phyloP scores from a whole-genome alignment of 2,888 invertebrate genomes.

The Limnephilus lunatus region DNA sequence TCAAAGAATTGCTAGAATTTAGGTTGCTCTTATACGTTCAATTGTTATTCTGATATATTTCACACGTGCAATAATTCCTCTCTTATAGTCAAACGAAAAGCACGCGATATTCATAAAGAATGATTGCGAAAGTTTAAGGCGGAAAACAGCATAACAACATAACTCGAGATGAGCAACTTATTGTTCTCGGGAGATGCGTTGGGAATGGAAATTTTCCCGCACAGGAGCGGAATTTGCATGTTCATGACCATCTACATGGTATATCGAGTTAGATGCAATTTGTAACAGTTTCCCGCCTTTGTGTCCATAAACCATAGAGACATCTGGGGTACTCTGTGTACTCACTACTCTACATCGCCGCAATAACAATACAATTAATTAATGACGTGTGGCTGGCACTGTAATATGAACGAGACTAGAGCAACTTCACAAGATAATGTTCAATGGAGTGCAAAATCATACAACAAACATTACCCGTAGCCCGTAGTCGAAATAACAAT shows the following conservation, averaged over 20 bases:
- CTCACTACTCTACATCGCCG: not conserved
- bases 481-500: not conserved
- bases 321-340: not conserved
- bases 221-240: not conserved
- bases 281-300: not conserved
- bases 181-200: slow-evolving; percentile 27
- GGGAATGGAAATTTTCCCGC: slow-evolving; percentile 30
- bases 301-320: not conserved
- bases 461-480: not conserved
- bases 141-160: slow-evolving; percentile 4
- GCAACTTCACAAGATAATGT: not conserved
- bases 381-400: not conserved
- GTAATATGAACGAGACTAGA: not conserved
- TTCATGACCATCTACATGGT: not conserved
- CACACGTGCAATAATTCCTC: not conserved
- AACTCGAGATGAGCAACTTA: not conserved
- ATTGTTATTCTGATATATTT: not conserved
- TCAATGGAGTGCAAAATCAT: not conserved
- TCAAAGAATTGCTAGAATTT: too few species aligned
- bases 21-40: not conserved
- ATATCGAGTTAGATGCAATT: not conserved
- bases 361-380: not conserved
- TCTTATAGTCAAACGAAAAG: not conserved
- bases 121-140: not conserved
- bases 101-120: not conserved